Evolutionary conservation across 2,797 vertebrate species (phyloP), one percentile per base, ranked within the genome.

Genomic region (Tolypeutes matacus): DNA sequence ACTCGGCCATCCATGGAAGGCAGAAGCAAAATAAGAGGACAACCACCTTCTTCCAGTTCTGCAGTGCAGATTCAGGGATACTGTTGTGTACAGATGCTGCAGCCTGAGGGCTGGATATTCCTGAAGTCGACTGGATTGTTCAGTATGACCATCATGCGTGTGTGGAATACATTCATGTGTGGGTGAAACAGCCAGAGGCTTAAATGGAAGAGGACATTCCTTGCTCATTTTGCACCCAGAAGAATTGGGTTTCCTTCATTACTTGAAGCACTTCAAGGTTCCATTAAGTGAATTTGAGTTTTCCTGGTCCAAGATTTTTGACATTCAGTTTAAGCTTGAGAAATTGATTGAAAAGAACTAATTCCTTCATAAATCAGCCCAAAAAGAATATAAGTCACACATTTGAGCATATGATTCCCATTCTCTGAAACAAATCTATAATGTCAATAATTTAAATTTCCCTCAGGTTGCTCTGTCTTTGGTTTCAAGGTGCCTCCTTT

Each of bases 341-440:
- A 99, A 99, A 94, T 97, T 99, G 98, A 99, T 99, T 23, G 99
- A 99, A 97, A 99, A 99, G 98, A 99, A 99, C 98, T 99, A 99
- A 97, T 99, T 99, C 94, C 99, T 99, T 82, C 99, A 99, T 97
- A 99, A 99, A 98, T 99, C 99, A 0, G 99, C 99, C 20, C 99
- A 99, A 97, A 99, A 99, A 96, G 99, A 99, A 3, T 99, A 99
- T 98, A 99, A 99, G 97, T 99, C 99, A 2, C 99, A 99, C 7
- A 99, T 99, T 88, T 98, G 99, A 80, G 99, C 99, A 0, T 99
- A 99, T 1, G 99, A 99, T 98, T 99, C 99, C 4, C 99, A 99
- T 96, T 99, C 99, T 17, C 99, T 99, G 97, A 99, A 99, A 96
- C 99, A 99, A 98, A 99, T 99, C 97, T 99, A 99, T 97, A 98